phyloP scores from a whole-genome alignment of 2,888 invertebrate species.

The Yponomeuta sedellus region DNA sequence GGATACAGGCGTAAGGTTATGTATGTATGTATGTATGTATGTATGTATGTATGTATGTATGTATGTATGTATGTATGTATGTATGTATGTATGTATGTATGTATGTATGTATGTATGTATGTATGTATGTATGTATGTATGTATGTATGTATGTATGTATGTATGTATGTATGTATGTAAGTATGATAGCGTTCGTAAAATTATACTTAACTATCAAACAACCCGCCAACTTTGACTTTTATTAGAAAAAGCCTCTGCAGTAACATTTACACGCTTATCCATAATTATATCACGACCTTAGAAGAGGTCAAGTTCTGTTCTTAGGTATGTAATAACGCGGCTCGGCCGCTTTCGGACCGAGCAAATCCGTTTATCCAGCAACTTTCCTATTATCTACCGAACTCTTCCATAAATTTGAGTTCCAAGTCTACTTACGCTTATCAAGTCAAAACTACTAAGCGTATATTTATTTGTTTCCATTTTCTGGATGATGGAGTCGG shows the following conservation, averaged over 20 bases:
- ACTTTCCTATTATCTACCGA: conserved; percentile 67
- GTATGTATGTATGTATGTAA: too few relatives aligned
- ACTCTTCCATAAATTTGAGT: conserved; percentile 64
- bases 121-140: too few relatives aligned
- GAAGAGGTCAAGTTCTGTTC: conserved; percentile 32
- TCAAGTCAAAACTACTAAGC: conserved; percentile 70
- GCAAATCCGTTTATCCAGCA: conserved; percentile 62
- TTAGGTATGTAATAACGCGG: conserved; percentile 14
- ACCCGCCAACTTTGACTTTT: not conserved
- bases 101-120: too few relatives aligned
- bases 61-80: too few relatives aligned
- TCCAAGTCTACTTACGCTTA: conserved; percentile 61
- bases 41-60: too few relatives aligned
- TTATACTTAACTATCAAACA: too few relatives aligned
- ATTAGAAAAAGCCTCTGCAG: not conserved
- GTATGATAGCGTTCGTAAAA: too few relatives aligned
- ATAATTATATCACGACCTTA: conserved; percentile 37
- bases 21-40: too few relatives aligned
- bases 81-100: too few relatives aligned
- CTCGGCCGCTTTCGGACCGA: not conserved
- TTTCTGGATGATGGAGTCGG: conserved; percentile 66
- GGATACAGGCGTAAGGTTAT: too few relatives aligned
- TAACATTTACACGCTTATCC: not conserved
- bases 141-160: too few relatives aligned
- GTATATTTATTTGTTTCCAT: conserved; percentile 72